Base-by-base conservation (phyloP, 2,113 vertebrate genomes). In the Ascaphus truei region DNA sequence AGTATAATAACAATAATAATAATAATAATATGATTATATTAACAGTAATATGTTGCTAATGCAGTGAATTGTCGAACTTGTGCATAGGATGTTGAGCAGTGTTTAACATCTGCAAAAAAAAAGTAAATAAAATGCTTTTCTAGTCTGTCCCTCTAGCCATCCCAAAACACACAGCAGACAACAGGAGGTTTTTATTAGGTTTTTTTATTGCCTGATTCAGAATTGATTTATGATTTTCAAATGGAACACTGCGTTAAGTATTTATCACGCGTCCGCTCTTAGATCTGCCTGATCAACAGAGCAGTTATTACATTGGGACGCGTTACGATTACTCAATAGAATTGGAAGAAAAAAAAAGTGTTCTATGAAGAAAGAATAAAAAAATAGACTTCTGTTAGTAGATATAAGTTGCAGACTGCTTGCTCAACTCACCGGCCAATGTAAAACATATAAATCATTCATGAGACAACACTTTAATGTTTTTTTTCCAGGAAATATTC, bases 401-500 rank as follows among this genome's bases (percentile, higher is more conserved):
- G 10, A 29, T 37, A 39, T 27, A 3, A 22, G 20, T 61, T 71
- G 29, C 33, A 51, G 56, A 52, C 33, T 39, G 51, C 11, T 59
- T 16, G 55, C 30, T 45, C 60, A 47, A 18, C 31, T 50, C 30
- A 61, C 10, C 34, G 11, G 43, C 67, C 67, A 71, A 61, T 30
- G 57, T 30, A 52, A 37, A 71, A 68, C 36, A 39, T 41, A 47
- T 60, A 71, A 71, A 71, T 71, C 57, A 31, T 10, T 2, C 15
- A 18, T 4, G 20, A 69, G 67, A 69, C 67, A 61, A 61, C 45
- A 60, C 56, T 22, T 69, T 60, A 22, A 41, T 68, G 45, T 30
- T 5, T 8, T 48, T 41, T 60, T 71, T 71, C 67, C 67, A 71
- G 50, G 45, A 36, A 71, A 51, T 52, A 52, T 61, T 60, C 57